Base-by-base conservation (phyloP, 2,797 vertebrate species). In the Silurus aristotelis region DNA sequence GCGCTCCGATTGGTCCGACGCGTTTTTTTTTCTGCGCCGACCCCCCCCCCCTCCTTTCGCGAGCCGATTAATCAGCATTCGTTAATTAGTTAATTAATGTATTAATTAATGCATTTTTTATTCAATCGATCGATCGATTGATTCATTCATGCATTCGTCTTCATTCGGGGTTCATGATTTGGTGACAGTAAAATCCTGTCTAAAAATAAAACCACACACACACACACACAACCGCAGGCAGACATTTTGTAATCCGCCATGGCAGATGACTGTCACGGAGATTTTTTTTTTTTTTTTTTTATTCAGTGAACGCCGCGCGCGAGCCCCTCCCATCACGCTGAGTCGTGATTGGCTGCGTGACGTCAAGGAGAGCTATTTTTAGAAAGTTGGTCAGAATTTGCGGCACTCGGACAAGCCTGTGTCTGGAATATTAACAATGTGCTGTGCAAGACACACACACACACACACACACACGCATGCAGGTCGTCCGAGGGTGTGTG, bases 321-420 rank as follows among this genome's bases (percentile, higher is more conserved):
- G 88, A 66, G 87, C 90, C 89, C 90, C 84, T 87, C 91, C 91
- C 88, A 88, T 88, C 80, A 85, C 27, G 89, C 88, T 86, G 82
- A 90, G 92, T 90, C 91, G 89, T 93, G 92, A 95, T 93, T 92
- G 94, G 94, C 85, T 86, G 89, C 90, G 90, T 94, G 93, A 96
- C 93, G 93, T 94, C 92, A 92, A 89, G 86, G 81, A 38, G 48
- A 64, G 89, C 93, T 96, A 96, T 96, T 95, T 96, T 94, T 95
- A 95, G 95, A 91, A 89, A 92, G 84, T 93, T 94, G 92, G 91
- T 91, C 89, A 94, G 92, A 91, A 92, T 92, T 91, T 91, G 91
- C 91, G 88, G 88, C 90, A 93, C 90, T 90, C 87, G 88, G 87
- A 87, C 89, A 85, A 85, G 86, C 84, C 70, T 88, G 90, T 88